These are phyloP conservation scores for Melanotus villosus DNA, from an alignment of 2,888 invertebrate species.

Conservation along the genomic window DNA sequence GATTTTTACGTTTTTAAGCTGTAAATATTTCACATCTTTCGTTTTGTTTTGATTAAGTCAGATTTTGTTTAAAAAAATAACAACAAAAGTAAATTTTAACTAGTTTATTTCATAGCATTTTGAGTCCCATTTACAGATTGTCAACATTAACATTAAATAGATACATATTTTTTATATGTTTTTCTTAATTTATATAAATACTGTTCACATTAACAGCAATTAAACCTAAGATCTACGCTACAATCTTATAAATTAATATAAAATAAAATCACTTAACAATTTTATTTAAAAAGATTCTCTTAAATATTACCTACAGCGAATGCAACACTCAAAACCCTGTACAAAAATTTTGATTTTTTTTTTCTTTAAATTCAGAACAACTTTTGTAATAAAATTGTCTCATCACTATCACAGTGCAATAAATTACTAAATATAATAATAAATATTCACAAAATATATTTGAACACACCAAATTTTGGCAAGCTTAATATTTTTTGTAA, in stretches of 20 bases:
- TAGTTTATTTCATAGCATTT: conserved; percentile 20
- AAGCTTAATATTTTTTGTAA: conserved; percentile 15
- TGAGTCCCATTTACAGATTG: conserved; percentile 43
- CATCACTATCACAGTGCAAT: conserved; percentile 42
- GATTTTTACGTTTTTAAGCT: too few relatives aligned
- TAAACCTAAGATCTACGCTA: background rate
- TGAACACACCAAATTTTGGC: conserved; percentile 35
- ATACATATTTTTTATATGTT: conserved; percentile 20
- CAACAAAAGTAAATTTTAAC: background rate
- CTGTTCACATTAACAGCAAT: conserved; percentile 34
- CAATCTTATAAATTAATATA: background rate
- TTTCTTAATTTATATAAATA: conserved; percentile 32
- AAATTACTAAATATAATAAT: conserved; percentile 41
- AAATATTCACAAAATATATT: conserved; percentile 39
- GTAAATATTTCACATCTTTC: too few relatives aligned
- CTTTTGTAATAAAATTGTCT: conserved; percentile 28
- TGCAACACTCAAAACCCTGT: conserved; percentile 40
- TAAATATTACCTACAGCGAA: conserved; percentile 9
- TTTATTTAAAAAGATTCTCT: background rate
- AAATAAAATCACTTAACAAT: conserved; percentile 16
- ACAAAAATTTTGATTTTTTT: conserved; percentile 36
- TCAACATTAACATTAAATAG: conserved; percentile 35
- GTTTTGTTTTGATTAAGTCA: too few relatives aligned
- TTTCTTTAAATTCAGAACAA: too few relatives aligned
- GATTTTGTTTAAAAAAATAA: too few relatives aligned